phyloP scores from a whole-genome alignment of 2,797 vertebrate species.

The Periophthalmus magnuspinnatus region DNA sequence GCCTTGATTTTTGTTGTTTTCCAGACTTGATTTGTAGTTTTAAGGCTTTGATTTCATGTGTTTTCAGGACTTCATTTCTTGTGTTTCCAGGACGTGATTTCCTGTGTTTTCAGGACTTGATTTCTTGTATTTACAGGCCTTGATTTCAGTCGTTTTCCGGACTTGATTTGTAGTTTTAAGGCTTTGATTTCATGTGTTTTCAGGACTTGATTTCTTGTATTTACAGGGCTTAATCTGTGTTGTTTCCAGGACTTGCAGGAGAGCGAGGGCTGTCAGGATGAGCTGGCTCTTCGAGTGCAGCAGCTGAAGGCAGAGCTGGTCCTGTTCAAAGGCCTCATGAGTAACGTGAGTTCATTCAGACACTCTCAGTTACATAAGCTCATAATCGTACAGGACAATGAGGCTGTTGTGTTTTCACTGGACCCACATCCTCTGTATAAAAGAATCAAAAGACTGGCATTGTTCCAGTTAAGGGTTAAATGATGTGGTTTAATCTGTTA shows the following conservation, averaged over 20 bases:
- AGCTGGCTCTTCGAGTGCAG: constrained; percentile 91
- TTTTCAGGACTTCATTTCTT: not conserved
- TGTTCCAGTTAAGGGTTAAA: not conserved
- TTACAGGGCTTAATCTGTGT: not conserved
- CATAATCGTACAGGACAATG: no score
- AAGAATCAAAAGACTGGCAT: not conserved
- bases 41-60: not conserved
- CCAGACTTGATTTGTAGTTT: no score
- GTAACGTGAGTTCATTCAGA: constrained; percentile 82
- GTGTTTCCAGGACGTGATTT: no score
- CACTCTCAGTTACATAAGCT: not conserved
- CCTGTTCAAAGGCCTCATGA: constrained; percentile 98
- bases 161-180: no score
- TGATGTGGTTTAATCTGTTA: not conserved
- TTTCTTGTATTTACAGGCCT: no score
- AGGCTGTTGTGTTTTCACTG: not conserved
- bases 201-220: no score
- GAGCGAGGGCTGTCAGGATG: constrained; percentile 94
- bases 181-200: no score
- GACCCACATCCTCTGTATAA: not conserved
- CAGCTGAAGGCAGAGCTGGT: constrained; percentile 95
- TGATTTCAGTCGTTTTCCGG: not conserved
- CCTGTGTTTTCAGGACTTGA: not conserved
- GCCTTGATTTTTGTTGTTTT: not conserved
- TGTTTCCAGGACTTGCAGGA: constrained; percentile 89